A percentile compares a stretch with the other conserved stretches of the same genome.
These are phyloP conservation scores for Drosophila kambysellisi DNA, from an alignment of 2,888 invertebrate species.

Conservation along the genomic window DNA sequence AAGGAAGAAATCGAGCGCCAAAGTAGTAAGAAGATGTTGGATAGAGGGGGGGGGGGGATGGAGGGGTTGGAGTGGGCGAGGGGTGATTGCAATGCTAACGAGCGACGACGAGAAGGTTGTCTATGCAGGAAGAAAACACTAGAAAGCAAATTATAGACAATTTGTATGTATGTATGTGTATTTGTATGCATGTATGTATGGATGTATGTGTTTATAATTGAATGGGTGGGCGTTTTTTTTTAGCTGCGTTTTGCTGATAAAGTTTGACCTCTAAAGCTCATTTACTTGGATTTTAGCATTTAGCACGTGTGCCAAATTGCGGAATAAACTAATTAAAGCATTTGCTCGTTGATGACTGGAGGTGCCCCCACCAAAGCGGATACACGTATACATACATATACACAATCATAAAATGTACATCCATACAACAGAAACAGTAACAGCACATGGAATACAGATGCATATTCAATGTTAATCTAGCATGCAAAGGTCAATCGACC, in stretches of 20 bases:
- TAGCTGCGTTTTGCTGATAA: slow-evolving; percentile 55
- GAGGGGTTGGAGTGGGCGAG: slow-evolving; percentile 8
- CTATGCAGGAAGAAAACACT: slow-evolving; percentile 74
- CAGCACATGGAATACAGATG: slow-evolving; percentile 13
- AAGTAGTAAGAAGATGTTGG: slow-evolving; percentile 10
- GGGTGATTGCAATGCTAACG: slow-evolving; percentile 54
- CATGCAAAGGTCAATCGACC: slow-evolving; percentile 81
- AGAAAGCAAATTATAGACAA: slow-evolving; percentile 72
- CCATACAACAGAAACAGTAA: slow-evolving; percentile 4
- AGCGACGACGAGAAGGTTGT: slow-evolving; percentile 58
- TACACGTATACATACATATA: not conserved
- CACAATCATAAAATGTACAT: slow-evolving; percentile 2
- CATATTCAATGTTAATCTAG: slow-evolving; percentile 75
- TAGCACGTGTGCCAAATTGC: slow-evolving; percentile 62
- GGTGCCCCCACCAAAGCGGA: not conserved
- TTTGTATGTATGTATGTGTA: slow-evolving; percentile 38
- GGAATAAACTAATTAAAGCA: slow-evolving; percentile 69
- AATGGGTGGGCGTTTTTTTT: slow-evolving; percentile 39
- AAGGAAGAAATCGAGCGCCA: slow-evolving; percentile 61
- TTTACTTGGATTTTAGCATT: slow-evolving; percentile 63
- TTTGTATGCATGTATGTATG: not conserved
- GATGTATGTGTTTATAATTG: slow-evolving; percentile 35
- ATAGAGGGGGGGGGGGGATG: too few species aligned
- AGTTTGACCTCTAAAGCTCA: slow-evolving; percentile 68
- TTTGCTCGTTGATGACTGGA: slow-evolving; percentile 12